Base-by-base conservation (phyloP, 2,888 invertebrate species). In the Chrysolina oricalcia region DNA sequence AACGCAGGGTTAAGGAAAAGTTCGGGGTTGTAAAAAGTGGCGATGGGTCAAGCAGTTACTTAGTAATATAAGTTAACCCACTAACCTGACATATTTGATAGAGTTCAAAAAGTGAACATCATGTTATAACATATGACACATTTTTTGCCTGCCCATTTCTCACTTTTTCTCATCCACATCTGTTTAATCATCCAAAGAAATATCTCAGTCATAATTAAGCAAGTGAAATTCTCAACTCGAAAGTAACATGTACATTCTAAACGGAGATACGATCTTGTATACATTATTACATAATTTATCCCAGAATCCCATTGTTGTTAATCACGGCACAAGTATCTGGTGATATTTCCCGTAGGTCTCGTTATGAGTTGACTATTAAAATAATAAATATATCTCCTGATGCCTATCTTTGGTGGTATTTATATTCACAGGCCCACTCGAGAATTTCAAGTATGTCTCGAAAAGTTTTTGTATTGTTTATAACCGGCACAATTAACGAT, bases 401-500 rank as follows among this genome's bases (percentile, higher is more conserved):
- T 73, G 43, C 65, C 69, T 62, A 75, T 75, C 75, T 72, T 23
- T 15, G 19, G 40, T 56, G 17, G 63, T 77, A 75, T 77, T 77
- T 77, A 77, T 71, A 75, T 73, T 64, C 75, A 41, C 73, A 66
- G 73, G 77, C 63, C 75, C 68, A 46, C 65, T 77, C 56, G 72
- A 71, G 70, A 65, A 77, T 75, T 65, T 77, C 72, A 73, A 77
- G 77, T 73, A 77, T 77, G 74, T 66, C 68, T 63, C 68, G 70
- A 68, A 70, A 77, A 71, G 59, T 75, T 70, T 73, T 66, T 46
- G 66, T 75, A 77, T 73, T 75, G 77, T 75, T 75, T 73, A 77
- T 75, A 68, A 63, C 70, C 73, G 73, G 68, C 68, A 70, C 77
- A 75, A 77, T 77, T 77, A 77, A 77, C 70, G 72, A 71, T 70